A percentile compares a stretch with the other conserved stretches of the same genome.
Evolutionary conservation across 2,113 vertebrate species (phyloP).

Genomic region (Euleptes europaea): DNA sequence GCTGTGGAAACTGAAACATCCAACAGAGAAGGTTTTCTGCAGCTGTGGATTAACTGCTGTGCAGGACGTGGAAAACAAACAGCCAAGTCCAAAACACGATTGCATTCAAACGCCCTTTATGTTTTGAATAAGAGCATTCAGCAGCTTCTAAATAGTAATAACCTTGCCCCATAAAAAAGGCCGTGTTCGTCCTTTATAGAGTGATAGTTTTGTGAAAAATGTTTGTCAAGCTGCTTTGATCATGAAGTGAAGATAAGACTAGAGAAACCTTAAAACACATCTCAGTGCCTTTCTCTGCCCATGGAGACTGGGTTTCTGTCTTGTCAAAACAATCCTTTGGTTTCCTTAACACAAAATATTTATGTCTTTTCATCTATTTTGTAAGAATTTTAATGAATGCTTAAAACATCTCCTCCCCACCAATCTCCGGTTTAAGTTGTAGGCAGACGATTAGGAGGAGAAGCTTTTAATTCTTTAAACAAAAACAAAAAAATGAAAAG

Average conservation of each 20-base stretch:
- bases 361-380: conserved; percentile 66
- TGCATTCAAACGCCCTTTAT: background rate
- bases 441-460: conserved; percentile 56
- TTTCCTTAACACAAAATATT: conserved; percentile 51
- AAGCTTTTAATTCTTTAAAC: conserved; percentile 62
- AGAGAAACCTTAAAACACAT: conserved; percentile 43
- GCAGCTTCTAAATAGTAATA: conserved; percentile 34
- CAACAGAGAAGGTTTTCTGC: fast-evolving
- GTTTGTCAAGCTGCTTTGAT: conserved; percentile 56
- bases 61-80: fast-evolving
- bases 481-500: conserved; percentile 55
- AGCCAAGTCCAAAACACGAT: background rate
- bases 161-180: conserved; percentile 1
- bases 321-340: conserved; percentile 58
- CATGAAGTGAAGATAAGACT: conserved; percentile 37
- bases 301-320: conserved; percentile 32
- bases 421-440: conserved; percentile 61
- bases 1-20: background rate
- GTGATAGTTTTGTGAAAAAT: conserved; percentile 39
- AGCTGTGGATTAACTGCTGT: background rate
- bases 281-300: conserved; percentile 25
- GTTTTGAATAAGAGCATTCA: conserved; percentile 5
- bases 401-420: conserved; percentile 53
- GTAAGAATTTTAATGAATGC: conserved; percentile 67
- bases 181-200: conserved; percentile 20